These are phyloP conservation scores for Tamandua tetradactyla DNA, from an alignment of 2,797 vertebrate genomes.

Conservation along the genomic window DNA sequence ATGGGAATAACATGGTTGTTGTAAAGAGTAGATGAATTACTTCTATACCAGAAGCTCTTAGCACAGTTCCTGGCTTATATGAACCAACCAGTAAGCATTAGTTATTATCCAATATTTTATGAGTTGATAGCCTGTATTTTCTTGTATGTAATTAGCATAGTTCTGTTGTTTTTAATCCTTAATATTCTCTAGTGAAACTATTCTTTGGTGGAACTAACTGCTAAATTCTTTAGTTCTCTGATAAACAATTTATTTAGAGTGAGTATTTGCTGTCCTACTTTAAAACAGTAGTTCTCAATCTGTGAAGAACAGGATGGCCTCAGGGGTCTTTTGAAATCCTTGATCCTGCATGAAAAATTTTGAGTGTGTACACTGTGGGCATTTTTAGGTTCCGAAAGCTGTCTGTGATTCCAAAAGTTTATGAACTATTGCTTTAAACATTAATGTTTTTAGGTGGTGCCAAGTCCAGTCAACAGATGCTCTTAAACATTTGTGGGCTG, in stretches of 20 bases:
- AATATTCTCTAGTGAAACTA: background rate
- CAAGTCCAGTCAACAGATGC: rapidly evolving
- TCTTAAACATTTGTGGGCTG: background rate
- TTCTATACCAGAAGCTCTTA: background rate
- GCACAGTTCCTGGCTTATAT: background rate
- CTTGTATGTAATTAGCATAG: background rate
- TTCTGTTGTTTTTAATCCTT: background rate
- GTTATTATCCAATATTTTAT: background rate
- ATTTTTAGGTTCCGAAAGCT: background rate
- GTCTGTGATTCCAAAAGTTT: too few relatives aligned
- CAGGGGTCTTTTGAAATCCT: background rate
- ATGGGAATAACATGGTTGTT: background rate
- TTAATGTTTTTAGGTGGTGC: background rate
- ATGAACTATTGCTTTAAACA: background rate
- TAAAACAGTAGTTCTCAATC: background rate
- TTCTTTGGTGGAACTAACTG: slow-evolving; percentile 28
- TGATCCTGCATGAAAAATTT: background rate
- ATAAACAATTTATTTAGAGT: background rate
- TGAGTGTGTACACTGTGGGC: background rate
- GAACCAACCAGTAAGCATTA: background rate
- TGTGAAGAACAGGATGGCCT: background rate
- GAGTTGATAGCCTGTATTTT: background rate
- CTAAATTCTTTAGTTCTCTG: slow-evolving; percentile 23
- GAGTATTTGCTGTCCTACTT: background rate
- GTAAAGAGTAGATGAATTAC: background rate